Conservation (phyloP, 2,888 invertebrate species). For the Phorcus lineatus region DNA sequence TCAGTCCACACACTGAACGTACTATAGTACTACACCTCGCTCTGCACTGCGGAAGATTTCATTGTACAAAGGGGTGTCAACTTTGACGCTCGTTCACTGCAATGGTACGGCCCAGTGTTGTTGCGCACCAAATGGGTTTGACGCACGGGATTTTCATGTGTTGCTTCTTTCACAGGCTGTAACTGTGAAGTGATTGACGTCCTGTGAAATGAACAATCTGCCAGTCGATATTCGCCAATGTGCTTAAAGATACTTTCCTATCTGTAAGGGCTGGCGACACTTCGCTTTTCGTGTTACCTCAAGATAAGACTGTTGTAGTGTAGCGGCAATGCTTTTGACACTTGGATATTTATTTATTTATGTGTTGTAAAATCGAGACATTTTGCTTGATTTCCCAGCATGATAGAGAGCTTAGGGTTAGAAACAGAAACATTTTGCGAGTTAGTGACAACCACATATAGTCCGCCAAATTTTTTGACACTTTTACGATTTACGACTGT, state of each 20-base stretch:
- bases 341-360: slow-evolving; percentile 8
- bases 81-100: not conserved
- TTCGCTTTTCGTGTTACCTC: not conserved
- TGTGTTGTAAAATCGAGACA: slow-evolving; percentile 4
- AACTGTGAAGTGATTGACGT: not conserved
- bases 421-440: too few relatives aligned
- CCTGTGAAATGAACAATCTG: too few relatives aligned
- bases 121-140: slow-evolving; percentile 12
- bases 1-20: slow-evolving; percentile 4
- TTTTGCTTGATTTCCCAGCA: not conserved
- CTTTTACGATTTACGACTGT: too few relatives aligned
- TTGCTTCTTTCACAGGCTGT: not conserved
- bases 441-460: too few relatives aligned
- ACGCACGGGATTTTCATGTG: not conserved
- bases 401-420: too few relatives aligned
- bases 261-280: too few relatives aligned
- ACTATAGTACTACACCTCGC: not conserved
- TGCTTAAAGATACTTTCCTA: too few relatives aligned
- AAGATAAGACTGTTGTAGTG: not conserved
- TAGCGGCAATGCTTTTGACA: not conserved
- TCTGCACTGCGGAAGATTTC: not conserved
- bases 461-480: too few relatives aligned
- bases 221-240: too few relatives aligned
- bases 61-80: not conserved
- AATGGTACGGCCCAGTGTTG: slow-evolving; percentile 12